Conservation (phyloP, 2,888 invertebrate genomes). For the Blastobasis adustella region DNA sequence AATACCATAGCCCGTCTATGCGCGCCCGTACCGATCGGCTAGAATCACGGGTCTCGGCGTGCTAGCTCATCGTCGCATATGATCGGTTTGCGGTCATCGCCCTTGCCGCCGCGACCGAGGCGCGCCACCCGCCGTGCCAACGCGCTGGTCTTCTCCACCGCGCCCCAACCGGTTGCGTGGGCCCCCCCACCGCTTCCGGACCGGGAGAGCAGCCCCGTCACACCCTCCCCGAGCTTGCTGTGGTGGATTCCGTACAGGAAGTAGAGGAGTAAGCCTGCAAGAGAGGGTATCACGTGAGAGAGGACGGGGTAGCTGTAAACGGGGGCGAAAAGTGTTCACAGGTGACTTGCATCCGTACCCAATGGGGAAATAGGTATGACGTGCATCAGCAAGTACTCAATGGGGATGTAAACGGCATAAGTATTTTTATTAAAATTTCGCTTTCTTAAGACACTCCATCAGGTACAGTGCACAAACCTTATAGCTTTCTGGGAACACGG, state of each 20-base stretch:
- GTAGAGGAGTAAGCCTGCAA: conserved; percentile 85
- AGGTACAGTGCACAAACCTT: too few species aligned
- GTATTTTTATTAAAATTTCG: too few species aligned
- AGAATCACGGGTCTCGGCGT: conserved; percentile 57
- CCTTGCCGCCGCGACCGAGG: conserved; percentile 48
- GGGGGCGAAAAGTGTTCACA: too few species aligned
- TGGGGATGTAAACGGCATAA: too few species aligned
- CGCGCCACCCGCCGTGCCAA: conserved; percentile 54
- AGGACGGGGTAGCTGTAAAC: too few species aligned
- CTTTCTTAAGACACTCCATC: too few species aligned
- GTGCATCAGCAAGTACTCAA: too few species aligned
- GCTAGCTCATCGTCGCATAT: conserved; percentile 62
- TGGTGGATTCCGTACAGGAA: conserved; percentile 90
- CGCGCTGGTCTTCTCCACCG: conserved; percentile 61
- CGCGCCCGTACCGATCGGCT: conserved; percentile 11
- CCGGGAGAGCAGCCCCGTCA: conserved; percentile 55
- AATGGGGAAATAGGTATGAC: too few species aligned
- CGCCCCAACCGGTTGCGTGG: conserved; percentile 57
- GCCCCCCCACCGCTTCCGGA: conserved; percentile 55
- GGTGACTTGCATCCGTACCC: too few species aligned
- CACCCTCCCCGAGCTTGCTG: conserved; percentile 84
- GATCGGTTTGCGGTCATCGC: conserved; percentile 63
- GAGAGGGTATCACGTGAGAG: not conserved
- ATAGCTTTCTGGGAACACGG: too few species aligned
- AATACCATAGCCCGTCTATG: not conserved